phyloP scores from a whole-genome alignment of 2,797 vertebrate species.

The Anabacerthia variegaticeps region DNA sequence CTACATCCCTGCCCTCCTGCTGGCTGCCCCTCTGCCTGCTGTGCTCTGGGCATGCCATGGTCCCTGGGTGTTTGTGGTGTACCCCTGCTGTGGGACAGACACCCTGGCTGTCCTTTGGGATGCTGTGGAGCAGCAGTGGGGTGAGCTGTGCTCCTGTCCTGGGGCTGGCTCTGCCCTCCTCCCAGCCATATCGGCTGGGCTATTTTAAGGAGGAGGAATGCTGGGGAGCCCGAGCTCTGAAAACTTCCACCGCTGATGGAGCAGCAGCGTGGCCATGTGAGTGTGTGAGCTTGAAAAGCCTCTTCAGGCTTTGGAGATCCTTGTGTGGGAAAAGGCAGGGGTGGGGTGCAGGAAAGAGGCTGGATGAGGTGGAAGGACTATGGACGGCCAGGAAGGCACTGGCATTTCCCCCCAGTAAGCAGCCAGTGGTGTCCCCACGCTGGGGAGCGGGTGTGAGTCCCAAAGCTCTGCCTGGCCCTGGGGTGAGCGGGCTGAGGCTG shows the following conservation, averaged over 20 bases:
- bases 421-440: rapidly evolving
- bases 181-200: rapidly evolving
- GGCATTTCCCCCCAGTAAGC: rapidly evolving
- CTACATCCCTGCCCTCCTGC: rapidly evolving
- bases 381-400: rapidly evolving
- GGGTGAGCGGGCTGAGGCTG: rapidly evolving
- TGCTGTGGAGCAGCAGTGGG: rapidly evolving
- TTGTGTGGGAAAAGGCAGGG: rapidly evolving
- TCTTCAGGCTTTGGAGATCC: not conserved
- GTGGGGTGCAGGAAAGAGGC: not conserved
- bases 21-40: not conserved
- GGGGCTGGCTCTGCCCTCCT: not conserved
- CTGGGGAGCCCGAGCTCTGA: not conserved
- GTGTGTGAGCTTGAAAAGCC: not conserved
- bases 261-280: rapidly evolving
- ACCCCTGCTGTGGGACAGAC: rapidly evolving
- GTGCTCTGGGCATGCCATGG: rapidly evolving
- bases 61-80: rapidly evolving
- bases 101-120: not conserved
- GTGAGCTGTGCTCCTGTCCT: not conserved
- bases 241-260: rapidly evolving
- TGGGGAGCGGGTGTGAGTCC: not conserved
- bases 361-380: not conserved
- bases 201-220: not conserved
- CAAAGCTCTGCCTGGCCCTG: rapidly evolving